These are phyloP conservation scores for Philereme vetulata DNA, from an alignment of 2,888 invertebrate species.

Conservation along the genomic window DNA sequence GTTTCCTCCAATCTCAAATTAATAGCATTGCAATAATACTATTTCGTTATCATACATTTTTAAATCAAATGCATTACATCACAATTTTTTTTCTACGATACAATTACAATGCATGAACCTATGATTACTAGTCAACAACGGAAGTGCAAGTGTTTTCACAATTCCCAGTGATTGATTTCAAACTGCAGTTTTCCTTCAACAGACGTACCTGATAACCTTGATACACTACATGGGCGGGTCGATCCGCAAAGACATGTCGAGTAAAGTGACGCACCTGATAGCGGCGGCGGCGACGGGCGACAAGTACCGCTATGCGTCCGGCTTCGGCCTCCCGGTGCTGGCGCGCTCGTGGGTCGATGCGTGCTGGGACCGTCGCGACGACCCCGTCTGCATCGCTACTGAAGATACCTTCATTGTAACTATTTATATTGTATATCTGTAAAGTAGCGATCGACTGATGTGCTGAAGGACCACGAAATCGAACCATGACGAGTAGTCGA, in stretches of 20 bases:
- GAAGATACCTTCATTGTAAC: conserved; percentile 87
- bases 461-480: too few relatives aligned
- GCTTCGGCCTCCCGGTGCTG: conserved; percentile 95
- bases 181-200: conserved; percentile 31
- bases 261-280: conserved; percentile 96
- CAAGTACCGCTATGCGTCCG: conserved; percentile 97
- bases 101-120: conserved; percentile 1
- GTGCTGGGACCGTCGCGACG: conserved; percentile 92
- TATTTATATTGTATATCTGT: conserved; percentile 28
- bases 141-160: conserved; percentile 9
- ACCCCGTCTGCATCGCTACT: conserved; percentile 87
- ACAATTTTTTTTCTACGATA: conserved; percentile 10
- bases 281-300: conserved; percentile 95
- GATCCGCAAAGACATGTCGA: conserved; percentile 94
- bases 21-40: conserved; percentile 19
- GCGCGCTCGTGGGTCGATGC: conserved; percentile 94
- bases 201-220: conserved; percentile 93
- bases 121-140: conserved; percentile 10
- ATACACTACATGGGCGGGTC: conserved; percentile 99
- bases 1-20: conserved; percentile 22
- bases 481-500: too few relatives aligned
- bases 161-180: conserved; percentile 14
- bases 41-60: conserved; percentile 4
- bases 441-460: not conserved
- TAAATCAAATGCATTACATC: conserved; percentile 1